Evolutionary conservation across 2,113 vertebrate genomes (phyloP), one percentile per base, ranked within the genome.

Genomic region (Syngnathus scovelli): DNA sequence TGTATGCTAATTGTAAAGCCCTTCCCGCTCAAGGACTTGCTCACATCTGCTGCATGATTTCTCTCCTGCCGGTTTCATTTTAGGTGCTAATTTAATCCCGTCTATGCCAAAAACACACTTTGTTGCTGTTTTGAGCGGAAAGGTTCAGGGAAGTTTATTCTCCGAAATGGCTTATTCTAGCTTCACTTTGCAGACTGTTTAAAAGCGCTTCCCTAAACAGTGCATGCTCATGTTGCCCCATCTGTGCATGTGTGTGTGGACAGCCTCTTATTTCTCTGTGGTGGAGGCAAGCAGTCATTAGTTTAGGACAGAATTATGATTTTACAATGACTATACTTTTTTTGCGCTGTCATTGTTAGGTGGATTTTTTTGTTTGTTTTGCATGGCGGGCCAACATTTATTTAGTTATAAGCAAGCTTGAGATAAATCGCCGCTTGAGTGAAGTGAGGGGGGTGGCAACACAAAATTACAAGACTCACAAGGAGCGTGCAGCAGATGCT

Each of bases 231-330:
- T n/a, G 51, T 75, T 65, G 33, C 23, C 64, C 54, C 63, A 69
- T 64, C 43, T 67, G 66, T 52, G 48, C 60, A 9, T 59, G 37
- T 18, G 75, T 58, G 72, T 65, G 59, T 7, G 61, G 59, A 69
- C 15, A 59, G 70, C 74, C 60, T 44, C 51, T 78, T 80, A 81
- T 79, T 86, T 80, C 79, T 72, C 70, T 37, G 21, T 9, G 52
- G 10, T 3, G 52, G 21, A 54, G n/a, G 21, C n/a, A 13, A 9
- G 21, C n/a, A 10, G n/a, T 54, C 21, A 9, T 27, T 21, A 23
- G 52, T 54, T 54, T 54, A 55, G 4, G 18, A 23, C 52, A 55
- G 21, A 23, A 23, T 27, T 55, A 2, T 23, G 5, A 5, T 55
- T 6, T 23, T 27, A 27, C 52, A 55, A 23, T 55, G 23, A 55